Percentiles rank a stretch among this genome's conserved stretches.
Conservation (phyloP, 2,888 invertebrate species). For the Sipha maydis region DNA sequence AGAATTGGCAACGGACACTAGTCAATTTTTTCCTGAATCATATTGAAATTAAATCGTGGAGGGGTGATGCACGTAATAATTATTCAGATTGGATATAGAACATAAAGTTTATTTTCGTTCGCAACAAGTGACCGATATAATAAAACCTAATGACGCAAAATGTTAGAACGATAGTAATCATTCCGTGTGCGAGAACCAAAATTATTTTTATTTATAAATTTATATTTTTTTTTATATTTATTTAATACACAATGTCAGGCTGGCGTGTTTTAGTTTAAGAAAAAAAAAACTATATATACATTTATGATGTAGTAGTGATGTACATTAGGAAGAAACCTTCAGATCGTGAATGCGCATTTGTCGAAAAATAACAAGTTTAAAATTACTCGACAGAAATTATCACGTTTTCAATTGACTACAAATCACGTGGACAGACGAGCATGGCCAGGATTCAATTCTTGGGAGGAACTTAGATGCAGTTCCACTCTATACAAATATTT, state of each 20-base stretch:
- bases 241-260: no score
- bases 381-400: no score
- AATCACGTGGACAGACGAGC: no score
- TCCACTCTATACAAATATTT: no score
- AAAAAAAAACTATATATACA: background rate
- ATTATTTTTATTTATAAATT: no score
- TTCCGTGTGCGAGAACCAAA: background rate
- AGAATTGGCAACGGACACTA: conserved; percentile 12
- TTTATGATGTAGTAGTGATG: background rate
- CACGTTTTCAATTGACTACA: no score
- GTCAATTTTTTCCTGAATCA: background rate
- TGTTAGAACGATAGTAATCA: background rate
- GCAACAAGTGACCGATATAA: background rate
- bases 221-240: background rate
- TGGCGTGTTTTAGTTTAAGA: background rate
- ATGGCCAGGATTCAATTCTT: no score
- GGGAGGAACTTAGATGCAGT: no score
- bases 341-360: no score
- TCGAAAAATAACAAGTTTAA: no score
- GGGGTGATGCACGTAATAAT: background rate
- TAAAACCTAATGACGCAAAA: conserved; percentile 32
- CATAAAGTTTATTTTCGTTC: conserved; percentile 44
- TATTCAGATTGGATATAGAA: conserved; percentile 37
- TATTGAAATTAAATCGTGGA: background rate
- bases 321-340: no score